These are phyloP conservation scores for Cardiocondyla obscurior DNA, from an alignment of 1,140 invertebrate species.

Conservation along the genomic window DNA sequence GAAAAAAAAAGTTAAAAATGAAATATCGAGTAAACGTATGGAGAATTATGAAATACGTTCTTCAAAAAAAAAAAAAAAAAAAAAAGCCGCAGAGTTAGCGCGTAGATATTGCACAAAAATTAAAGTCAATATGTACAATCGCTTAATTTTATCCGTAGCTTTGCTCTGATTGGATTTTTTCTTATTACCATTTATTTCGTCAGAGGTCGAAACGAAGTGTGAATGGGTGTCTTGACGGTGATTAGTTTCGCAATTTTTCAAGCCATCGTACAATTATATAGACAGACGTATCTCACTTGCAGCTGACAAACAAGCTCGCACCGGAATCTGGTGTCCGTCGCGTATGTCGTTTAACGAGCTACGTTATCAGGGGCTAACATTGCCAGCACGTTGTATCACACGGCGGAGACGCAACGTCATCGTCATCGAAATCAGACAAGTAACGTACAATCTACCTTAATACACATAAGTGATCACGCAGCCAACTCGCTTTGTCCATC, in stretches of 20 bases:
- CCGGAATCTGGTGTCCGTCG: slow-evolving; percentile 13
- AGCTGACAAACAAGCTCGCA: neutral
- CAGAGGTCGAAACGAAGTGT: neutral
- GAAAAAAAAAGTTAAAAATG: neutral
- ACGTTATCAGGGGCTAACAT: slow-evolving; percentile 35
- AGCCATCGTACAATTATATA: slow-evolving; percentile 28
- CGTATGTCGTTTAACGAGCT: neutral
- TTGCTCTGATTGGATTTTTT: neutral
- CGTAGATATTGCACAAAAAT: neutral
- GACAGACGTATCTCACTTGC: slow-evolving; percentile 36
- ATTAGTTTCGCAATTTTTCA: slow-evolving; percentile 44
- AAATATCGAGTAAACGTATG: neutral
- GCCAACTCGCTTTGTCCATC: neutral
- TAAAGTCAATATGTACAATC: neutral
- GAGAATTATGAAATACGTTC: neutral
- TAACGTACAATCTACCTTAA: slow-evolving; percentile 10
- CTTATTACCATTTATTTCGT: neutral
- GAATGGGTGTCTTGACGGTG: neutral
- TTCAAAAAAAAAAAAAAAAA: neutral
- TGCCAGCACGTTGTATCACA: slow-evolving; percentile 12
- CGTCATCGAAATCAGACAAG: slow-evolving; percentile 40
- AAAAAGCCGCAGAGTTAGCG: neutral
- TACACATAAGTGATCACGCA: neutral
- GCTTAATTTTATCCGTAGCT: neutral
- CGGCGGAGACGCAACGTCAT: neutral